Evolutionary conservation across 2,797 vertebrate species (phyloP), one percentile per base, ranked within the genome.

Genomic region (Triplophysa yarkandensis): DNA sequence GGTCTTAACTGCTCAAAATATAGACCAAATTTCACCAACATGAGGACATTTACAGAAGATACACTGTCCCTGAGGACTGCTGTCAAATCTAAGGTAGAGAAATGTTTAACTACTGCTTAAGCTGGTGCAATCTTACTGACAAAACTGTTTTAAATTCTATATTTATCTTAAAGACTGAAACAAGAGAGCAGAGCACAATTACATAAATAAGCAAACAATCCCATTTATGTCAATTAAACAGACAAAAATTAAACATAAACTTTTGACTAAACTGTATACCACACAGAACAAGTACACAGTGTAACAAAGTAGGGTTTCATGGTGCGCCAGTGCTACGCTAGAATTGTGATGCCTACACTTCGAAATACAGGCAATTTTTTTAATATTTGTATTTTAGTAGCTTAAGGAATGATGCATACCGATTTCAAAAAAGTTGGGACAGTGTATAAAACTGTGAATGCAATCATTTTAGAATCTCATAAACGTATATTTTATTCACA

Each of bases 11-110:
- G 77, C 83, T 80, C 81, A 85, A 21, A 46, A 81, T 70, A 83
- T 46, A 58, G 28, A 83, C 77, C 27, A 79, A 83, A 85, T 81
- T 78, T 73, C 80, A 81, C 84, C 78, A 88, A 74, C 78, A 68
- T 32, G 71, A 80, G 46, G 77, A 69, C 68, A 79, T 50, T 76
- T 74, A 81, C 62, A 16, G 16, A 16, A 70, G 60, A 32, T 48
- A 58, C 9, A 30, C 21, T 72, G 66, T 71, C 52, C 63, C 21
- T 50, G 30, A 25, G 48, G 36, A 68, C 21, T 44, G 43, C 2
- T 54, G 32, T 66, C 32, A n/a, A 25, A 65, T 27, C 30, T 70
- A 16, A 64, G 23, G 25, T 23, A 43, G 25, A n/a, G 27, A 64
- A 65, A 73, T 3, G 0, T 21, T 52, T 36, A 55, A 68, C 34